A percentile compares a stretch with the other conserved stretches of the same genome.
phyloP scores from a whole-genome alignment of 1,140 invertebrate species.

The Cataglyphis hispanica region DNA sequence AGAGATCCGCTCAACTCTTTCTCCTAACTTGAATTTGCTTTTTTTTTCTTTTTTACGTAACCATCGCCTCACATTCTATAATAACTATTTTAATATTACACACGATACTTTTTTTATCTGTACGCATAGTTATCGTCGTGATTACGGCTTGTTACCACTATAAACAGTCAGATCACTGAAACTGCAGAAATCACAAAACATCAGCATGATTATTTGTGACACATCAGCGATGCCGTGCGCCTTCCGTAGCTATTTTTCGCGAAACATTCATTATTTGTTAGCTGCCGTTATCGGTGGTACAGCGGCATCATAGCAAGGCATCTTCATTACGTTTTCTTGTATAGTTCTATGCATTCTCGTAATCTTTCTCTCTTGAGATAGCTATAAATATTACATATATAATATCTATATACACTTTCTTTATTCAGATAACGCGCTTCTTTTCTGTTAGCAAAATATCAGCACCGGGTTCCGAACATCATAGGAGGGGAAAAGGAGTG shows the following conservation, averaged over 20 bases:
- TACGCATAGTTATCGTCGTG: conserved; percentile 83
- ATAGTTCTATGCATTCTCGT: conserved; percentile 60
- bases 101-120: conserved; percentile 84
- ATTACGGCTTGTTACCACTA: conserved; percentile 80
- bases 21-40: conserved; percentile 68
- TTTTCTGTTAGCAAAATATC: conserved; percentile 74
- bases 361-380: conserved; percentile 69
- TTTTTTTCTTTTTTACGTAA: conserved; percentile 75
- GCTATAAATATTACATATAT: conserved; percentile 82
- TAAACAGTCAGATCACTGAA: conserved; percentile 82
- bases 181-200: conserved; percentile 72
- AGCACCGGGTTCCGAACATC: conserved; percentile 61
- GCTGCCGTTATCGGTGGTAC: conserved; percentile 14
- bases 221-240: conserved; percentile 58
- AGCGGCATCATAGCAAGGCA: conserved; percentile 64
- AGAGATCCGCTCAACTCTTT: conserved; percentile 80
- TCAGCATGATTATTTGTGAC: conserved; percentile 56
- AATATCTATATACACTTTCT: conserved; percentile 81
- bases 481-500: neutral
- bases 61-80: conserved; percentile 80
- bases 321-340: conserved; percentile 59
- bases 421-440: conserved; percentile 78
- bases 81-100: conserved; percentile 85
- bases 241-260: conserved; percentile 31
- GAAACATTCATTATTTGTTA: conserved; percentile 35